Evolutionary conservation across 2,888 invertebrate species (phyloP).

Genomic region (Gibbula magus): DNA sequence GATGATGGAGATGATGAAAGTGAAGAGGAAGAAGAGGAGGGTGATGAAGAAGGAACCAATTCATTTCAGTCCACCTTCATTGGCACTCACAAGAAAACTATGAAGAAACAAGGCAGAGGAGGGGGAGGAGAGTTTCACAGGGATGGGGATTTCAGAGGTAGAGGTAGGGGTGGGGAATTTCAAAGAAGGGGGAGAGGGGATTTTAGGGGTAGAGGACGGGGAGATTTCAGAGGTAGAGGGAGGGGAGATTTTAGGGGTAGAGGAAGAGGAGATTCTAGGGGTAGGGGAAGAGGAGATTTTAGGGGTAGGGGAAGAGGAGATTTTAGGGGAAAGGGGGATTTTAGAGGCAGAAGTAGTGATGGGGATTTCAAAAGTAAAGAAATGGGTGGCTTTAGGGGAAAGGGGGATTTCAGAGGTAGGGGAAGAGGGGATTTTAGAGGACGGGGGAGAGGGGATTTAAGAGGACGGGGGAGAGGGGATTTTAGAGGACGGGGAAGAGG

Average conservation of each 20-base stretch:
- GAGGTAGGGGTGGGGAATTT: too few relatives aligned
- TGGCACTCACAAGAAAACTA: not conserved
- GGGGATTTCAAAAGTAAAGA: too few relatives aligned
- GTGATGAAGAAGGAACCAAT: constrained; percentile 31
- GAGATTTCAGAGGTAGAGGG: not conserved
- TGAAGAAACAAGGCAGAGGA: not conserved
- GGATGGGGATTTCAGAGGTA: not conserved
- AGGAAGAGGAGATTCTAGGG: too few relatives aligned
- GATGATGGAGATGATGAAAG: not conserved
- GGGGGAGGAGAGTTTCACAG: constrained; percentile 8
- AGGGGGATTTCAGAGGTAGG: too few relatives aligned
- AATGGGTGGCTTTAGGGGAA: too few relatives aligned
- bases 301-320: too few relatives aligned
- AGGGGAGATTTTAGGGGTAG: constrained; percentile 3
- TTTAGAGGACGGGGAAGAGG: constrained; percentile 16
- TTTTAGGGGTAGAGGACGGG: too few relatives aligned
- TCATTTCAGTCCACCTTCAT: constrained; percentile 47
- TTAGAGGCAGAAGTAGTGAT: not conserved
- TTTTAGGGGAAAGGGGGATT: too few relatives aligned
- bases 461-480: constrained; percentile 19
- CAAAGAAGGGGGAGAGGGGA: too few relatives aligned
- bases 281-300: too few relatives aligned
- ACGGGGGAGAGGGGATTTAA: not conserved
- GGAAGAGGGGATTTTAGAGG: not conserved
- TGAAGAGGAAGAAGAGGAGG: not conserved